Base-by-base conservation (phyloP, 2,113 vertebrate species). In the Pluvianellus socialis region DNA sequence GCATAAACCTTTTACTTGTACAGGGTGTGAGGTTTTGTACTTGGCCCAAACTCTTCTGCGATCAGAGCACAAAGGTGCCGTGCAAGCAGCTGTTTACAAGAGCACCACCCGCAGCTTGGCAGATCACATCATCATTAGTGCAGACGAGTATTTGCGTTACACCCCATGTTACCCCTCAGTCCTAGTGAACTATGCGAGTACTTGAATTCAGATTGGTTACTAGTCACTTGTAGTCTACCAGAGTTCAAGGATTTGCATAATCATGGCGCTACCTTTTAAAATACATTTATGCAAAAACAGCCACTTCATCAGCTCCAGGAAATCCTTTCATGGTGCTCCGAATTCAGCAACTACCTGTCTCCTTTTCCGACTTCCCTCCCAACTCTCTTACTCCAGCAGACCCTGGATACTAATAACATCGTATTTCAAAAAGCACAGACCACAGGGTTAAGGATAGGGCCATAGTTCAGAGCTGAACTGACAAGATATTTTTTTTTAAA, bases 271-370 rank as follows among this genome's bases (percentile, higher is more conserved):
- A 88, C n/a, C 66, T 88, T 52, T 49, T 71, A 66, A 90, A 79
- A 95, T n/a, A 53, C 0, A 0, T 21, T 52, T 52, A 80, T 44
- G n/a, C 67, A 74, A 71, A 50, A 71, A 0, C 59, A 77, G 52
- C 56, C 77, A 74, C 92, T 92, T 65, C 44, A 92, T 67, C 33
- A 80, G 72, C 75, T 92, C 21, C 42, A 59, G 44, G 23, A 96
- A 96, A 92, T 77, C 74, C 59, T 70, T 84, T 67, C n/a, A 42
- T 5, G 1, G 75, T 15, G 65, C 71, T 73, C 56, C 35, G 33
- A 76, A 12, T 42, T 53, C 82, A 83, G 45, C 88, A 87, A 33
- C 59, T 59, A 62, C 71, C n/a, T 17, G 14, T 24, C 63, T 76
- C 52, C 33, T 66, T 40, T 42, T 49, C 68, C 47, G 52, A 44